These are phyloP conservation scores for Scolanthus callimorphus DNA, from an alignment of 92 coral and sea anemone species.

Conservation along the genomic window DNA sequence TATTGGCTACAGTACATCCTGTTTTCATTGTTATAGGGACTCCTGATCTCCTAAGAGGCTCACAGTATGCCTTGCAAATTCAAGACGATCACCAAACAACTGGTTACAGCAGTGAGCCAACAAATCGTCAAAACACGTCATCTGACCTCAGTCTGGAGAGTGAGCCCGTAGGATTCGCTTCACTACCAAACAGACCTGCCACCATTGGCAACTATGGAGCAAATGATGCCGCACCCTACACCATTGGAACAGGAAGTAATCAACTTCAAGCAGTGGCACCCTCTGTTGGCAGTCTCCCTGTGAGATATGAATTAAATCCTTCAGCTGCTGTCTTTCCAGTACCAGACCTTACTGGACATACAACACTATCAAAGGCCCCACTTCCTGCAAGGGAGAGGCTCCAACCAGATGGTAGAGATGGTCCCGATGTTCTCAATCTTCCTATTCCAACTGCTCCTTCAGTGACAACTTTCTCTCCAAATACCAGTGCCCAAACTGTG, in stretches of 20 bases:
- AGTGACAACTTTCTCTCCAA: conserved; percentile 5
- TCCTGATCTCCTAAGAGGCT: too few species aligned
- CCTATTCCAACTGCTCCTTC: conserved; percentile 17
- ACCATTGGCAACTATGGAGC: conserved; percentile 63
- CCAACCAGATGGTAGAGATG: conserved; percentile 98
- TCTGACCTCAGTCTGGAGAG: conserved; percentile 40
- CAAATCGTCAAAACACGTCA: conserved; percentile 10
- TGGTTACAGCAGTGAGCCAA: background rate
- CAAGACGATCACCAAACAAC: too few species aligned
- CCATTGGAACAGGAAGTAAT: background rate
- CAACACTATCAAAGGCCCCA: conserved; percentile 18
- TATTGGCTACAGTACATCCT: too few species aligned
- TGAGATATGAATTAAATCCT: too few species aligned
- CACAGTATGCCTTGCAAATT: too few species aligned
- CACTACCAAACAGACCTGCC: conserved; percentile 57
- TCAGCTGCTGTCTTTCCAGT: background rate
- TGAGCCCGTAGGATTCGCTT: conserved; percentile 28
- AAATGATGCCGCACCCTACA: conserved; percentile 24
- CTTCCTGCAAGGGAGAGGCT: conserved; percentile 86
- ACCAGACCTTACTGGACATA: background rate
- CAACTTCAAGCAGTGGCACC: background rate
- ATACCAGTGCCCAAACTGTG: background rate
- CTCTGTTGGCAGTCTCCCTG: background rate
- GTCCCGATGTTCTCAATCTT: conserved; percentile 66
- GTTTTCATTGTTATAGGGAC: too few species aligned